Evolutionary conservation across 2,113 vertebrate genomes (phyloP).

Genomic region (Stigmatopora argus): DNA sequence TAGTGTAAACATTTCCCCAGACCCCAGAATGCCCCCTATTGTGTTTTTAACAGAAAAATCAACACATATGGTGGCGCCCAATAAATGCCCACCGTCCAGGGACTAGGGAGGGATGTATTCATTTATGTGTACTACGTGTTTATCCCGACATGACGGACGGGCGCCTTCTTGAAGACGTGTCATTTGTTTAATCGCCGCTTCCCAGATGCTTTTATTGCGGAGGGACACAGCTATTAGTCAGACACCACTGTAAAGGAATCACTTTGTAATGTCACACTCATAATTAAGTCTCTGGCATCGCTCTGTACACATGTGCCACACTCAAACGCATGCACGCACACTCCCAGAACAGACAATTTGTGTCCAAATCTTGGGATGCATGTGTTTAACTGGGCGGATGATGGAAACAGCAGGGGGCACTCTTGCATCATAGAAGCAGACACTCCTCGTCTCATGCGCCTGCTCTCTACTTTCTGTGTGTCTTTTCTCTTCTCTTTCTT

Average conservation of each 20-base stretch:
- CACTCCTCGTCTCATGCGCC: not conserved
- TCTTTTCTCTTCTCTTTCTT: slow-evolving; percentile 12
- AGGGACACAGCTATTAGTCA: slow-evolving; percentile 44
- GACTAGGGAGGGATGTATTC: not conserved
- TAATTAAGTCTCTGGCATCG: slow-evolving; percentile 47
- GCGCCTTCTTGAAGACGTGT: slow-evolving; percentile 45
- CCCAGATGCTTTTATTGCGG: slow-evolving; percentile 42
- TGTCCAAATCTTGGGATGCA: slow-evolving; percentile 37
- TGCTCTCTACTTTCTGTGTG: slow-evolving; percentile 22
- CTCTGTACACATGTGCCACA: slow-evolving; percentile 10
- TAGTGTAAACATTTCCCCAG: slow-evolving; percentile 4
- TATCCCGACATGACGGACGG: slow-evolving; percentile 38
- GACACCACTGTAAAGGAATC: slow-evolving; percentile 48
- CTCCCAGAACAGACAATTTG: not conserved
- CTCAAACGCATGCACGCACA: not conserved
- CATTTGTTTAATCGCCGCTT: slow-evolving; percentile 43
- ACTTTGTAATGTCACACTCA: slow-evolving; percentile 45
- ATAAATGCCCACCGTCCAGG: slow-evolving; percentile 22
- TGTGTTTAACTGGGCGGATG: slow-evolving; percentile 31
- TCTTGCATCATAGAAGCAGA: slow-evolving; percentile 78
- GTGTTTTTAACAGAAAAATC: slow-evolving; percentile 38
- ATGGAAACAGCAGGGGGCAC: slow-evolving; percentile 80
- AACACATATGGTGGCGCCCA: slow-evolving; percentile 27
- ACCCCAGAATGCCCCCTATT: slow-evolving; percentile 14
- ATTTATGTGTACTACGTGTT: slow-evolving; percentile 19